Conservation (phyloP, 2,888 invertebrate species). For the Eucriotettix oculatus region DNA sequence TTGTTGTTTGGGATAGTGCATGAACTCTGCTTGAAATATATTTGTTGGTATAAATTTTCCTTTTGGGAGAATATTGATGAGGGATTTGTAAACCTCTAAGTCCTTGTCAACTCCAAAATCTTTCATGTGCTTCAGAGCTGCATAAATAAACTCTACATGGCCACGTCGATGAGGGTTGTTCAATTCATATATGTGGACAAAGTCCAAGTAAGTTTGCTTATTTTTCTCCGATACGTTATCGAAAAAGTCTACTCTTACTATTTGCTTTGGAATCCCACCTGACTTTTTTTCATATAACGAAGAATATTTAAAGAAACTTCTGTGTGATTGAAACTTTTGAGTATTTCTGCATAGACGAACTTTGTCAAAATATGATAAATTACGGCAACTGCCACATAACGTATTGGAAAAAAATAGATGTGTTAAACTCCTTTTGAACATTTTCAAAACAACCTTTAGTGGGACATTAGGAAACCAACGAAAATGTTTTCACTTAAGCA, state of each 20-base stretch:
- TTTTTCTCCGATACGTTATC: constrained; percentile 34
- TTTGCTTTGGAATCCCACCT: background rate
- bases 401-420: too few species aligned
- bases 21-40: constrained; percentile 71
- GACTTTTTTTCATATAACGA: too few species aligned
- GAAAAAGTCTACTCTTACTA: constrained; percentile 16
- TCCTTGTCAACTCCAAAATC: constrained; percentile 80
- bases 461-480: too few species aligned
- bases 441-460: too few species aligned
- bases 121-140: constrained; percentile 74
- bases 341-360: too few species aligned
- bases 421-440: too few species aligned
- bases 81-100: constrained; percentile 66
- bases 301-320: too few species aligned
- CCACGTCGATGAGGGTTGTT: constrained; percentile 56
- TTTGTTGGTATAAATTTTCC: constrained; percentile 73
- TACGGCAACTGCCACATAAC: too few species aligned
- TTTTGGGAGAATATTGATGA: constrained; percentile 76
- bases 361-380: too few species aligned
- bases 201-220: constrained; percentile 50
- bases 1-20: constrained; percentile 93
- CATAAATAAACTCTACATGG: constrained; percentile 87
- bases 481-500: too few species aligned
- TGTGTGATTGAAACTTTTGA: too few species aligned
- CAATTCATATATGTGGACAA: constrained; percentile 55